phyloP scores from a whole-genome alignment of 2,113 vertebrate species.

The Ariopsis seemanni region DNA sequence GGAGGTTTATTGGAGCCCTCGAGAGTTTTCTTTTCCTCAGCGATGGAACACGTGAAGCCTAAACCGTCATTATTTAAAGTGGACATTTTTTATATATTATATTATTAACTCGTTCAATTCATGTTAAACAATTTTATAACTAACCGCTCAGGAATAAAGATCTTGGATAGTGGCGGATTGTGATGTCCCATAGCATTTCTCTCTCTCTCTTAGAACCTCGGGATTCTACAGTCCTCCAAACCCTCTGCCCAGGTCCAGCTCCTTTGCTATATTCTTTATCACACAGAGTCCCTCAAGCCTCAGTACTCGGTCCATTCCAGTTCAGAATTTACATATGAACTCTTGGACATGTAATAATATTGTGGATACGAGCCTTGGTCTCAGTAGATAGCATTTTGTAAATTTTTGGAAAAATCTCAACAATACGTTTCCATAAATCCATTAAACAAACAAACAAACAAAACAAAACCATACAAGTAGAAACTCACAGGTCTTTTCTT shows the following conservation, averaged over 20 bases:
- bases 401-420: too few species aligned
- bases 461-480: background rate
- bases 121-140: too few species aligned
- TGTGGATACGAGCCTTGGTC: too few species aligned
- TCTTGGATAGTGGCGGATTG: background rate
- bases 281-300: background rate
- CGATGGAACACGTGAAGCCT: background rate
- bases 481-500: constrained; percentile 78
- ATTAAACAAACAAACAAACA: background rate
- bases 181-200: background rate
- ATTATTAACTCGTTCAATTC: background rate
- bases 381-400: too few species aligned
- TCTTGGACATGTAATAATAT: background rate
- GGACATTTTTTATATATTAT: too few species aligned
- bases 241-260: too few species aligned
- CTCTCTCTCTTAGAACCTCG: too few species aligned
- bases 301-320: background rate
- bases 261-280: background rate
- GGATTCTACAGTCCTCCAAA: too few species aligned
- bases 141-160: too few species aligned
- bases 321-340: background rate
- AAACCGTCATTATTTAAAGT: too few species aligned
- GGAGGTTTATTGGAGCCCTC: background rate
- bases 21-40: background rate
- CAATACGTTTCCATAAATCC: too few species aligned